phyloP scores from a whole-genome alignment of 2,888 invertebrate species.

The Ctena decussata region DNA sequence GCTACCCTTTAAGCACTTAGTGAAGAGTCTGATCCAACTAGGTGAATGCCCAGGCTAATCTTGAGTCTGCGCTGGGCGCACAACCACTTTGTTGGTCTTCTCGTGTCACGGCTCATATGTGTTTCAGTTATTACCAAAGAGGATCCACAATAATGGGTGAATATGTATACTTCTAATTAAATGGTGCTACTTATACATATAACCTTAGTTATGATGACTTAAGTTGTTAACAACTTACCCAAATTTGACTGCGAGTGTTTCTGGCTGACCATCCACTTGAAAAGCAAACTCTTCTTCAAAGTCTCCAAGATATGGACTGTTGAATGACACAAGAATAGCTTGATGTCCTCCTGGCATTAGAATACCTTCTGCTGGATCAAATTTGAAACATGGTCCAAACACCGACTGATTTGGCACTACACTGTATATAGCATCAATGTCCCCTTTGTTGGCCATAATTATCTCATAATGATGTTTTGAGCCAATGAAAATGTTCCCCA shows the following conservation, averaged over 20 bases:
- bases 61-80: too few relatives aligned
- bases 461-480: slow-evolving; percentile 86
- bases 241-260: slow-evolving; percentile 80
- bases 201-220: too few relatives aligned
- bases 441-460: slow-evolving; percentile 86
- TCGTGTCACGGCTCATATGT: too few relatives aligned
- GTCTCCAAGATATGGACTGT: slow-evolving; percentile 85
- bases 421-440: slow-evolving; percentile 86
- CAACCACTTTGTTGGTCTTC: too few relatives aligned
- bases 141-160: too few relatives aligned
- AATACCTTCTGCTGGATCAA: slow-evolving; percentile 86
- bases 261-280: slow-evolving; percentile 85
- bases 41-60: too few relatives aligned
- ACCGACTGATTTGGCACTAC: slow-evolving; percentile 80
- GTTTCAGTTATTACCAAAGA: too few relatives aligned
- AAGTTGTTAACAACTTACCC: too few relatives aligned
- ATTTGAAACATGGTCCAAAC: slow-evolving; percentile 85
- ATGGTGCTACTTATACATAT: too few relatives aligned
- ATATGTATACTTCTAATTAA: too few relatives aligned
- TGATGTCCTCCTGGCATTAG: slow-evolving; percentile 86
- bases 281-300: slow-evolving; percentile 86
- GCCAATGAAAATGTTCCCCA: slow-evolving; percentile 87
- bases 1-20: too few relatives aligned
- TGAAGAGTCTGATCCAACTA: too few relatives aligned
- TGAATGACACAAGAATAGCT: slow-evolving; percentile 85